Evolutionary conservation across 2,797 vertebrate species (phyloP).

Genomic region (Darevskia mixta): DNA sequence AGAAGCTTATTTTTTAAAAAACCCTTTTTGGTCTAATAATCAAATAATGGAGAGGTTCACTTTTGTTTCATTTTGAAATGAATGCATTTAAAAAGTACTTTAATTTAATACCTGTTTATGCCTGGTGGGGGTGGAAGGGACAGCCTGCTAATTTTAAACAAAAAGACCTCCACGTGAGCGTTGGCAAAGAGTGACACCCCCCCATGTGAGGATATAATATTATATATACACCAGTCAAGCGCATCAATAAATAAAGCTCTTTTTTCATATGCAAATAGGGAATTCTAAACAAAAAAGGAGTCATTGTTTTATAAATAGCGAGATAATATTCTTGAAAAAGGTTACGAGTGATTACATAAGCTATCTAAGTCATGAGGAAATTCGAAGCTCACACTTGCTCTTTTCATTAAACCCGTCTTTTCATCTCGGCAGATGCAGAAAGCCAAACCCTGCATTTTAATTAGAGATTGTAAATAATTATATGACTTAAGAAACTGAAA

Average conservation of each 20-base stretch:
- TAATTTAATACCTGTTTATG: conserved; percentile 30
- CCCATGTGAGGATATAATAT: not conserved
- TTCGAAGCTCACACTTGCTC: conserved; percentile 82
- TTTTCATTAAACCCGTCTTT: conserved; percentile 84
- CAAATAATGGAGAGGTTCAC: not conserved
- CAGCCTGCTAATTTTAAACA: conserved; percentile 55
- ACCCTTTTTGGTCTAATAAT: not conserved
- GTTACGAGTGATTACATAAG: conserved; percentile 83
- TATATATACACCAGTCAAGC: conserved; percentile 73
- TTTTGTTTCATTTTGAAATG: not conserved
- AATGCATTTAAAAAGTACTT: not conserved
- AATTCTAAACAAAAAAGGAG: conserved; percentile 79
- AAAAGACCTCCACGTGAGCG: conserved; percentile 33
- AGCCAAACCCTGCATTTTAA: conserved; percentile 84
- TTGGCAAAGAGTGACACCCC: conserved; percentile 59
- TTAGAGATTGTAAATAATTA: conserved; percentile 83
- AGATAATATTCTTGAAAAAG: conserved; percentile 87
- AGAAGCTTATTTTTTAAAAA: not conserved
- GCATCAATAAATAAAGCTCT: conserved; percentile 80
- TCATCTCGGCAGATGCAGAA: conserved; percentile 75
- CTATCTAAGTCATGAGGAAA: conserved; percentile 84
- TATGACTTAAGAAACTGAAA: conserved; percentile 77
- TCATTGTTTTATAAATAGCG: conserved; percentile 86
- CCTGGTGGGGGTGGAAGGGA: not conserved
- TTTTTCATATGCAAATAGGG: conserved; percentile 84